phyloP scores from a whole-genome alignment of 1,140 invertebrate species.

The Formica selysi region DNA sequence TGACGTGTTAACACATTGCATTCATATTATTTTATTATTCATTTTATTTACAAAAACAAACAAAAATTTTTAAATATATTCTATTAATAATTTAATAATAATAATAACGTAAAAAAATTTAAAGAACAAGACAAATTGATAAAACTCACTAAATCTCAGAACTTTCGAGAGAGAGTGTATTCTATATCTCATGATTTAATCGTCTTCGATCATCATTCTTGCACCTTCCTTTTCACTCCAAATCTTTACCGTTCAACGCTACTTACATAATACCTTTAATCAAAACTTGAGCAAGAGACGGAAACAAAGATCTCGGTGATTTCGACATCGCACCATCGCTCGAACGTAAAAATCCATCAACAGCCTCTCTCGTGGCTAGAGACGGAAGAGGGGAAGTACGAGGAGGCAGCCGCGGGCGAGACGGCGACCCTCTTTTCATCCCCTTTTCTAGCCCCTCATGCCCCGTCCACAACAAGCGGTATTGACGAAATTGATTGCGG shows the following conservation, averaged over 20 bases:
- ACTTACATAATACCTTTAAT: slow-evolving; percentile 61
- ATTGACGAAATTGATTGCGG: slow-evolving; percentile 86
- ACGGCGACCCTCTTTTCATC: slow-evolving; percentile 63
- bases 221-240: neutral
- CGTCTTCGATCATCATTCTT: slow-evolving; percentile 1
- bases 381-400: slow-evolving; percentile 34
- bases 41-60: neutral
- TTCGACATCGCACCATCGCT: slow-evolving; percentile 39
- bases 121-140: neutral
- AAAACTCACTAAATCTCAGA: slow-evolving; percentile 24
- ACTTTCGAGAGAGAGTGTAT: neutral
- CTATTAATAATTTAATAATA: slow-evolving; percentile 1
- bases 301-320: slow-evolving; percentile 54
- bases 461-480: slow-evolving; percentile 83
- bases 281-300: slow-evolving; percentile 41
- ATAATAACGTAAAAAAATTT: neutral
- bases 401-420: slow-evolving; percentile 72
- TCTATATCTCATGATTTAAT: neutral
- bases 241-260: slow-evolving; percentile 9
- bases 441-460: slow-evolving; percentile 66
- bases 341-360: slow-evolving; percentile 63
- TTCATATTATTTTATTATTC: neutral
- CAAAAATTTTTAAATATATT: neutral
- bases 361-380: slow-evolving; percentile 65
- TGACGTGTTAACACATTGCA: neutral